These are phyloP conservation scores for Micromys minutus DNA, from an alignment of 2,113 vertebrate species.

Conservation along the genomic window DNA sequence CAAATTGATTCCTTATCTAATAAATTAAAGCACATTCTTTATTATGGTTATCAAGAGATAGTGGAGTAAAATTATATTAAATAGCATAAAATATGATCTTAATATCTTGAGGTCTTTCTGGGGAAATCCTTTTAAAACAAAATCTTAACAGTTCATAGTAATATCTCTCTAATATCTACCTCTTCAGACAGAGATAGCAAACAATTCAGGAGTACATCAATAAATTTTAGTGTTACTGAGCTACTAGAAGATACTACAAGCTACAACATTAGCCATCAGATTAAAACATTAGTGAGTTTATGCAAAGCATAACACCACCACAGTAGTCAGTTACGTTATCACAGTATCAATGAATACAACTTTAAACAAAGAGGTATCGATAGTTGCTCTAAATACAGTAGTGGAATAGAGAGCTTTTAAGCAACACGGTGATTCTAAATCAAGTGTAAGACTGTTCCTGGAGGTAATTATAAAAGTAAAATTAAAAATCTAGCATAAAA, in stretches of 20 bases:
- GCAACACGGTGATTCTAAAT: constrained; percentile 45
- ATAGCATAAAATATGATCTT: constrained; percentile 65
- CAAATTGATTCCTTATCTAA: constrained; percentile 82
- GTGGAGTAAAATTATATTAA: constrained; percentile 77
- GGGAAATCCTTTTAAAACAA: constrained; percentile 56
- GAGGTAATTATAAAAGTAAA: constrained; percentile 66
- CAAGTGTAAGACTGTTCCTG: background rate
- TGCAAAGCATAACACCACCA: constrained; percentile 58
- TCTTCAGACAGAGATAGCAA: constrained; percentile 20
- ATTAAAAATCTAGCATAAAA: constrained; percentile 51
- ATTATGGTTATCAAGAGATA: constrained; percentile 81
- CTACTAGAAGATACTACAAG: constrained; percentile 62
- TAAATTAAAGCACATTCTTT: constrained; percentile 75
- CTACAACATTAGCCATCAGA: constrained; percentile 68
- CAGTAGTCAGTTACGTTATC: constrained; percentile 55
- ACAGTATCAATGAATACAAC: constrained; percentile 55
- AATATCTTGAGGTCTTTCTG: background rate
- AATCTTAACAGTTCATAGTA: constrained; percentile 55
- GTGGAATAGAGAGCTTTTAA: constrained; percentile 48
- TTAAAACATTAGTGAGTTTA: constrained; percentile 73
- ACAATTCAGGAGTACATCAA: constrained; percentile 66
- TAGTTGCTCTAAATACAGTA: constrained; percentile 26
- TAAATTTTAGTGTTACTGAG: constrained; percentile 65
- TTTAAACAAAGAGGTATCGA: constrained; percentile 73
- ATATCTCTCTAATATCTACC: constrained; percentile 1